Percentiles rank a stretch among this genome's conserved stretches.
These are phyloP conservation scores for Tromatobia lineatoria DNA, from an alignment of 2,888 invertebrate genomes.

Conservation along the genomic window DNA sequence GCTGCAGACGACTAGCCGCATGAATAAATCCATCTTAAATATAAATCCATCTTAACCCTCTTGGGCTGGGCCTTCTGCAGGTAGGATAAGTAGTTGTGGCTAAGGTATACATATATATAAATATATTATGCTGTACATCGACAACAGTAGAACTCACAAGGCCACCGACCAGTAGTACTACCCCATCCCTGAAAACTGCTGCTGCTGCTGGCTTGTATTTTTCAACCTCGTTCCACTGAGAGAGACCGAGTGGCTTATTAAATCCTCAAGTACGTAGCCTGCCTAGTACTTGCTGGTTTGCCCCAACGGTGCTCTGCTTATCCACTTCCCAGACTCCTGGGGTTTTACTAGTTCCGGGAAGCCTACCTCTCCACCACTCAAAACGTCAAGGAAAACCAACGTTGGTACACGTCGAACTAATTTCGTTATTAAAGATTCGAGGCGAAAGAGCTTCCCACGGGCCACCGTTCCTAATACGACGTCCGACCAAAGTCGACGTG, in stretches of 20 bases:
- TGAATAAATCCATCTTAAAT: conserved; percentile 49
- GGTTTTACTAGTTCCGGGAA: conserved; percentile 8
- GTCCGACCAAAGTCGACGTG: conserved; percentile 37
- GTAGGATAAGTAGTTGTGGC: conserved; percentile 35
- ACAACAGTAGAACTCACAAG: conserved; percentile 15
- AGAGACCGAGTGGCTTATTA: conserved; percentile 67
- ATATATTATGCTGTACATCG: neutral
- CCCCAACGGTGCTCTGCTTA: conserved; percentile 26
- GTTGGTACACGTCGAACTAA: conserved; percentile 29
- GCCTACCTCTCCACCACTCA: conserved; percentile 21
- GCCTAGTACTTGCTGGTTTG: conserved; percentile 52
- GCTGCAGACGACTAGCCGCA: conserved; percentile 20
- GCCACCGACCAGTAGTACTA: neutral
- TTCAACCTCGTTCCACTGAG: conserved; percentile 59
- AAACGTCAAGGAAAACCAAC: conserved; percentile 41
- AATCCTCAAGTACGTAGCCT: conserved; percentile 65
- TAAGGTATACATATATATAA: neutral
- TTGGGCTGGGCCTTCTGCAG: conserved; percentile 4
- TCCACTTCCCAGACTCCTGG: conserved; percentile 13
- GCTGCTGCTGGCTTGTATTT: conserved; percentile 43
- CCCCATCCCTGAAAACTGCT: neutral
- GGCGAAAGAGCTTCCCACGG: conserved; percentile 1
- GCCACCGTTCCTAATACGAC: conserved; percentile 13
- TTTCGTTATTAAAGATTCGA: conserved; percentile 49
- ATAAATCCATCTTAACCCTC: conserved; percentile 36